phyloP scores from a whole-genome alignment of 2,888 invertebrate genomes.

The Timema podura region DNA sequence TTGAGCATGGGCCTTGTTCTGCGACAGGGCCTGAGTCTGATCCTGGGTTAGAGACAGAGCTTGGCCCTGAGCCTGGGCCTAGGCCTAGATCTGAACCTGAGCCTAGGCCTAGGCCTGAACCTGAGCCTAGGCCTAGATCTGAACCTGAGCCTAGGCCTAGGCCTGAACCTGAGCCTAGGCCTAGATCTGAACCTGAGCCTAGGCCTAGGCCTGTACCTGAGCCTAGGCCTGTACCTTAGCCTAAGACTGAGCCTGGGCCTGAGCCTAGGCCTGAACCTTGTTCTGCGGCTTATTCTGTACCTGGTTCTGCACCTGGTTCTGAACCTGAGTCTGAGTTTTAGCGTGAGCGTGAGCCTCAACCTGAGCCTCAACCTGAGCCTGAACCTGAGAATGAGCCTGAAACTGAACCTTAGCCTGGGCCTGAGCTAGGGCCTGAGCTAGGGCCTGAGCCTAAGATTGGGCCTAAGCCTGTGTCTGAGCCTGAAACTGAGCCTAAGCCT shows the following conservation, averaged over 20 bases:
- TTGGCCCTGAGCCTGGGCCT: constrained; percentile 10
- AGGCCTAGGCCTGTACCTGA: constrained; percentile 25
- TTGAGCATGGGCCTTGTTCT: background rate
- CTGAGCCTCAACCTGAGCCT: constrained; percentile 5
- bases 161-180: constrained; percentile 33
- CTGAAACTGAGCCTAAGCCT: background rate
- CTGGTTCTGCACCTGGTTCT: background rate
- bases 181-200: constrained; percentile 31
- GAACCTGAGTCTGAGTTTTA: constrained; percentile 33
- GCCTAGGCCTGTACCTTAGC: constrained; percentile 22
- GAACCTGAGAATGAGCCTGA: background rate
- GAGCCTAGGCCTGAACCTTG: constrained; percentile 4
- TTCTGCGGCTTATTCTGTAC: background rate
- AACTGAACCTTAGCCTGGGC: background rate
- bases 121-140: background rate
- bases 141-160: constrained; percentile 25
- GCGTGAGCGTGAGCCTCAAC: constrained; percentile 31
- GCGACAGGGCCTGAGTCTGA: constrained; percentile 14
- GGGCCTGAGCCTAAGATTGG: constrained; percentile 30
- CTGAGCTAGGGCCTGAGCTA: background rate
- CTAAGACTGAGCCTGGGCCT: constrained; percentile 5
- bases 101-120: constrained; percentile 33
- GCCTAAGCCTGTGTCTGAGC: constrained; percentile 22
- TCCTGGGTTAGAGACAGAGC: constrained; percentile 19
- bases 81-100: constrained; percentile 31